phyloP scores from a whole-genome alignment of 2,888 invertebrate species.

The Theodoxus fluviatilis region DNA sequence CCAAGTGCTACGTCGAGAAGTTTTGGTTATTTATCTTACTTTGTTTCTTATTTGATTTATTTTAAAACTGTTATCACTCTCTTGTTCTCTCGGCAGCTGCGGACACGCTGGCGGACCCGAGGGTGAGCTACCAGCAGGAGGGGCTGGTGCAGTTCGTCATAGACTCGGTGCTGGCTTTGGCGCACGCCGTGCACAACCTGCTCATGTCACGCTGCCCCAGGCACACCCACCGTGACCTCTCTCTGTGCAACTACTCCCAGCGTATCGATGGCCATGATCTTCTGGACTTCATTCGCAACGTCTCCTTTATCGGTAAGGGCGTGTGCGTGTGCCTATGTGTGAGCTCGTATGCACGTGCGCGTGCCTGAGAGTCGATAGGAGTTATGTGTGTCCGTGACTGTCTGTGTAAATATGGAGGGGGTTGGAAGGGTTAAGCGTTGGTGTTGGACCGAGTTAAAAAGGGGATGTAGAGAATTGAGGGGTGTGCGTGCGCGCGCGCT shows the following conservation, averaged over 20 bases:
- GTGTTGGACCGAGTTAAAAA: too few relatives aligned
- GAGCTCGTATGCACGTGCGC: too few relatives aligned
- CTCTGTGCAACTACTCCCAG: constrained; percentile 35
- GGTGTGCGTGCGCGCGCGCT: too few relatives aligned
- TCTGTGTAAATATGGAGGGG: too few relatives aligned
- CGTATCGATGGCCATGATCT: constrained; percentile 69
- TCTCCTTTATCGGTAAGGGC: constrained; percentile 70
- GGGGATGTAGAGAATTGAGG: too few relatives aligned
- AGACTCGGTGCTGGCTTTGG: constrained; percentile 65
- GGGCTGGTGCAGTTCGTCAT: constrained; percentile 64
- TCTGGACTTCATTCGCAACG: constrained; percentile 72
- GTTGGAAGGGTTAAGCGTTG: too few relatives aligned
- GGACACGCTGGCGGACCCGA: too few relatives aligned
- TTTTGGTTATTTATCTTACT: background rate
- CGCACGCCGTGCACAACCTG: constrained; percentile 59
- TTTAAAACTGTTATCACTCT: background rate
- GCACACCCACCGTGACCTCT: constrained; percentile 34
- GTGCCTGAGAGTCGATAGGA: too few relatives aligned
- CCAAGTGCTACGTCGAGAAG: too few relatives aligned
- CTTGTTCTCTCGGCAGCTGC: too few relatives aligned
- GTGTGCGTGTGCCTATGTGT: too few relatives aligned
- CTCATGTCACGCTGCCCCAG: constrained; percentile 42
- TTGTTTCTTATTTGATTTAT: background rate
- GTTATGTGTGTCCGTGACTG: too few relatives aligned
- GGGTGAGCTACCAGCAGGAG: constrained; percentile 51